These are phyloP conservation scores for Trichopria drosophilae DNA, from an alignment of 2,888 invertebrate species.

Conservation along the genomic window DNA sequence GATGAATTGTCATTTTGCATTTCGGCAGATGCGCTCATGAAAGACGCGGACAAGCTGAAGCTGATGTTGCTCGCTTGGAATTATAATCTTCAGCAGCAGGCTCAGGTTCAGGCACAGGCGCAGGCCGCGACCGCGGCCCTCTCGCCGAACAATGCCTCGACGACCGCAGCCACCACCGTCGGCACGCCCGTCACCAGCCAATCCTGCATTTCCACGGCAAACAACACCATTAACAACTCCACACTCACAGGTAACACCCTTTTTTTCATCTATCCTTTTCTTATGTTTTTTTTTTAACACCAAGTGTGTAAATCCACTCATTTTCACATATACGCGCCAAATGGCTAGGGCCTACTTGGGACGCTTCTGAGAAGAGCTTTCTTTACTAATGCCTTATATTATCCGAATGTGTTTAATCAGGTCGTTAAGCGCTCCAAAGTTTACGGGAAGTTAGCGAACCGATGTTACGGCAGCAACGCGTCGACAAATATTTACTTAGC, in stretches of 20 bases:
- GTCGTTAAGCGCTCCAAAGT: too few relatives aligned
- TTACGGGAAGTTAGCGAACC: too few relatives aligned
- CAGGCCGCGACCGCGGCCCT: constrained; percentile 54
- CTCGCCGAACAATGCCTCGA: constrained; percentile 53
- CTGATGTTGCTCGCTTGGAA: constrained; percentile 87
- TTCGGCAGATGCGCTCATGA: constrained; percentile 65
- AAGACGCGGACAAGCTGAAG: constrained; percentile 86
- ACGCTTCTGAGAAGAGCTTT: too few relatives aligned
- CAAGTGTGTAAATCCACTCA: background rate
- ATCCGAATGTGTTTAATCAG: too few relatives aligned
- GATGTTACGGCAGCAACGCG: too few relatives aligned
- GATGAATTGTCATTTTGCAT: too few relatives aligned
- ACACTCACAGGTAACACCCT: constrained; percentile 58
- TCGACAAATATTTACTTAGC: too few relatives aligned
- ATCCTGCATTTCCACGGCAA: constrained; percentile 56
- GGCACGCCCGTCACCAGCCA: constrained; percentile 53
- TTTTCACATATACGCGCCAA: background rate
- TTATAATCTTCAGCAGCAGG: constrained; percentile 73
- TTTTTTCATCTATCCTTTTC: constrained; percentile 26
- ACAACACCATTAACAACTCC: constrained; percentile 57
- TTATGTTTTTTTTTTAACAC: background rate
- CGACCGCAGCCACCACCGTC: constrained; percentile 20
- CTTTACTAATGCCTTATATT: too few relatives aligned
- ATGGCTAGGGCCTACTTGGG: too few relatives aligned
- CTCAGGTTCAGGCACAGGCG: constrained; percentile 49